Percentiles rank a stretch among this genome's conserved stretches.
phyloP scores from a whole-genome alignment of 2,797 vertebrate genomes.

The Poliocrania exsul region DNA sequence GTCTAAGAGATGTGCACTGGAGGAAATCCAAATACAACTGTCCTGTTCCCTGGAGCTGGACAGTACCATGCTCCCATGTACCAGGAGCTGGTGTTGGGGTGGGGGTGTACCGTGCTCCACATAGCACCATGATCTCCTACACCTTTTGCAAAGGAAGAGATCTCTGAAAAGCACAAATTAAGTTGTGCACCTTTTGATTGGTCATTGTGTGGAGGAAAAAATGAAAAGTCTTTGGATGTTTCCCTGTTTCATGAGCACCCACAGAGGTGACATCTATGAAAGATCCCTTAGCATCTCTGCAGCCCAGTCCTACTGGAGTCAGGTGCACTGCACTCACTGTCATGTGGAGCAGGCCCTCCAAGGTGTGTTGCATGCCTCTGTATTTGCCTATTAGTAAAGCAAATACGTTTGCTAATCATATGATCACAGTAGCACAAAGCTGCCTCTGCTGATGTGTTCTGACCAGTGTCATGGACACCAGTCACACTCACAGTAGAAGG shows the following conservation, averaged over 20 bases:
- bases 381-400: not conserved
- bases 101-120: not conserved
- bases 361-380: not conserved
- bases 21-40: not conserved
- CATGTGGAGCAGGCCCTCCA: not conserved
- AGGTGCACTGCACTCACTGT: not conserved
- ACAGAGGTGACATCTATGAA: not conserved
- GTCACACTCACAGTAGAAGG: not conserved
- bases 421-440: not conserved
- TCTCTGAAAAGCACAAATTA: not conserved
- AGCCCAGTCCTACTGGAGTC: not conserved
- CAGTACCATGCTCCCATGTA: not conserved
- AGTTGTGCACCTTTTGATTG: not conserved
- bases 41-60: not conserved
- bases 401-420: not conserved
- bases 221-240: not conserved
- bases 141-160: not conserved
- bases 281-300: not conserved
- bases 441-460: not conserved
- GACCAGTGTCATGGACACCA: not conserved
- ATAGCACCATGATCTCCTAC: not conserved
- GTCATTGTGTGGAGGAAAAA: not conserved
- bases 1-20: not conserved
- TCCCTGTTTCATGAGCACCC: not conserved
- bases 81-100: not conserved